phyloP scores from a whole-genome alignment of 2,888 invertebrate genomes.

The Meiosimyza platycephala region DNA sequence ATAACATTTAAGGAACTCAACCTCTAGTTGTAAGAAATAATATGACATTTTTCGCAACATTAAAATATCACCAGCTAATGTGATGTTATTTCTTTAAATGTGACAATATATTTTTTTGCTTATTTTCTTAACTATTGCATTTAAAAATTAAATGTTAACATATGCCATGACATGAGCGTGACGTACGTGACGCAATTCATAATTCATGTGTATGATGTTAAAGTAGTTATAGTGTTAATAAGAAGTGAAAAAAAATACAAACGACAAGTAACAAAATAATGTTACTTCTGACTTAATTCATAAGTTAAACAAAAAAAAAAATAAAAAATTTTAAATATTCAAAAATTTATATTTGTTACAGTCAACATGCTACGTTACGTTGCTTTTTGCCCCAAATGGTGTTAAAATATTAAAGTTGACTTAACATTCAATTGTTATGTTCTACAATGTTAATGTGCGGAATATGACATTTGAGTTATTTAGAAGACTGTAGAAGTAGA shows the following conservation, averaged over 20 bases:
- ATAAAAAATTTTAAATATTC: conserved; percentile 7
- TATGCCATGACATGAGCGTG: conserved; percentile 30
- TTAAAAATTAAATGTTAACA: conserved; percentile 28
- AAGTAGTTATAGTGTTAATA: too few relatives aligned
- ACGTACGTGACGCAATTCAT: conserved; percentile 31
- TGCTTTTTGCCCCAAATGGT: neutral
- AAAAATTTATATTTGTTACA: neutral
- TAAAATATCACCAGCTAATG: conserved; percentile 9
- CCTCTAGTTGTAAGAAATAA: too few relatives aligned
- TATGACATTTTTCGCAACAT: neutral
- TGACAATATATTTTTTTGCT: neutral
- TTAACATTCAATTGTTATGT: neutral
- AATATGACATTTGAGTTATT: too few relatives aligned
- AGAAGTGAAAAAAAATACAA: too few relatives aligned
- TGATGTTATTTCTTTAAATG: neutral
- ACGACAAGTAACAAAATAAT: conserved; percentile 21
- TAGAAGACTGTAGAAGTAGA: too few relatives aligned
- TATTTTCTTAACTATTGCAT: conserved; percentile 3
- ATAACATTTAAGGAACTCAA: too few relatives aligned
- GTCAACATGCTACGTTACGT: neutral
- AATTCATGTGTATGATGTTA: neutral
- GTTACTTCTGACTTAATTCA: neutral
- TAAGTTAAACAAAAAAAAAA: conserved; percentile 6
- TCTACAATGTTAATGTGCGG: neutral
- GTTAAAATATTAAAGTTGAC: neutral